Evolutionary conservation across 2,797 vertebrate species (phyloP), one percentile per base, ranked within the genome.

Genomic region (Coccyzus lansbergi): DNA sequence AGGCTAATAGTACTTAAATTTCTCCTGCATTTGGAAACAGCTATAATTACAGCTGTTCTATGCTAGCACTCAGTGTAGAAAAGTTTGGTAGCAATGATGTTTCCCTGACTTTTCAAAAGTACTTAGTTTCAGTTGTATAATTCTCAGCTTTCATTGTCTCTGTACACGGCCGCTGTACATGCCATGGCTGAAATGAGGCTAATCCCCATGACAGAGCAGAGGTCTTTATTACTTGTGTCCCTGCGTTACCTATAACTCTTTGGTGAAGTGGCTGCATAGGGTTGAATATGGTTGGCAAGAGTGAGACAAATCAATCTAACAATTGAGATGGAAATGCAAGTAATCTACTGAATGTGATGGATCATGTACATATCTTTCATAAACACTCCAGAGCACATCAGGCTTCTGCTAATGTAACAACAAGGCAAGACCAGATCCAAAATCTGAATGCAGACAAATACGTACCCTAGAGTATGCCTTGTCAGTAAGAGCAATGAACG

Each of bases 131-230:
- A 51, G 2, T 2, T 60, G 25, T 51, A 34, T 19, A 64, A 6
- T 68, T 74, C 40, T 77, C 55, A 58, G 26, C 13, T 70, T 77
- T 74, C 36, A 38, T 44, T 59, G 12, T 46, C 40, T 44, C 0
- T 56, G n/a, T 48, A 18, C 13, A 31, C 49, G 33, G 52, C 60
- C 85, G 24, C 49, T 87, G 60, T 55, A 53, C 3, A 5, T 60
- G 26, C 46, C 72, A 31, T 62, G 65, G 46, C 84, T 86, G 64
- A 93, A 94, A 90, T 7, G 6, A 93, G 86, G 83, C 38, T 92
- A 91, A 95, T 95, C 76, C 79, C 74, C 49, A 28, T 8, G 56
- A 24, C 53, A 77, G 65, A 68, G 68, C 68, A 84, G 64, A 85
- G 52, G n/a, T 80, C 68, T 80, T 81, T 67, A 34, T 33, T 70